phyloP scores from a whole-genome alignment of 2,888 invertebrate genomes.

The Orchestes rusci region DNA sequence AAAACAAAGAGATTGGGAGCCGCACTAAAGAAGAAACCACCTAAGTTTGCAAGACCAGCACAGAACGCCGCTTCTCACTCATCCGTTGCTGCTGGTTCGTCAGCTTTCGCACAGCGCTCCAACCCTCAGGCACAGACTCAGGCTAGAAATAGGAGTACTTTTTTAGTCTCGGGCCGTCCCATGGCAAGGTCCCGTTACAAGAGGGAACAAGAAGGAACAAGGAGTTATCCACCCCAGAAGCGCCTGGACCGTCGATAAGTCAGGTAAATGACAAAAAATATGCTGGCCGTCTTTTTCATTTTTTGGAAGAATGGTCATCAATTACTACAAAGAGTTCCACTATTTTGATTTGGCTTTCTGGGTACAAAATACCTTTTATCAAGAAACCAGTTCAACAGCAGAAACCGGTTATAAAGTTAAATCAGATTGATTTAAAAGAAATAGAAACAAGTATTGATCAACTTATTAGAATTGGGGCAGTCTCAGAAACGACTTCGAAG shows the following conservation, averaged over 20 bases:
- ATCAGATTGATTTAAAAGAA: no score
- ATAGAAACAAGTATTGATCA: not conserved
- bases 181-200: constrained; percentile 6
- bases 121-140: no score
- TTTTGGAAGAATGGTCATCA: constrained; percentile 7
- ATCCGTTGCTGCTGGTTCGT: constrained; percentile 4
- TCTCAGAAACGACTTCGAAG: constrained; percentile 7
- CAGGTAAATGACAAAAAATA: constrained; percentile 9
- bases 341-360: constrained; percentile 7
- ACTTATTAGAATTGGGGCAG: constrained; percentile 5
- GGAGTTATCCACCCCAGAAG: constrained; percentile 2
- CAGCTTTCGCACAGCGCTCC: not conserved
- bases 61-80: not conserved
- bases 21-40: constrained; percentile 9
- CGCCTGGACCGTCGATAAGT: not conserved
- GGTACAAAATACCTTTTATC: constrained; percentile 9
- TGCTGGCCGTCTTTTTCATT: constrained; percentile 10
- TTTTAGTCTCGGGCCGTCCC: constrained; percentile 13
- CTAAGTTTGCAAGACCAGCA: constrained; percentile 7
- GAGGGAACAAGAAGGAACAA: constrained; percentile 9
- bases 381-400: constrained; percentile 4
- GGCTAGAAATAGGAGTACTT: not conserved
- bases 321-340: constrained; percentile 8
- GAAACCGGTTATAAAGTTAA: not conserved
- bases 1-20: constrained; percentile 11